Percentiles rank a stretch among this genome's conserved stretches.
Conservation (phyloP, 35 echinoderm and acorn worm species). For the Stichopus chloronotus region DNA sequence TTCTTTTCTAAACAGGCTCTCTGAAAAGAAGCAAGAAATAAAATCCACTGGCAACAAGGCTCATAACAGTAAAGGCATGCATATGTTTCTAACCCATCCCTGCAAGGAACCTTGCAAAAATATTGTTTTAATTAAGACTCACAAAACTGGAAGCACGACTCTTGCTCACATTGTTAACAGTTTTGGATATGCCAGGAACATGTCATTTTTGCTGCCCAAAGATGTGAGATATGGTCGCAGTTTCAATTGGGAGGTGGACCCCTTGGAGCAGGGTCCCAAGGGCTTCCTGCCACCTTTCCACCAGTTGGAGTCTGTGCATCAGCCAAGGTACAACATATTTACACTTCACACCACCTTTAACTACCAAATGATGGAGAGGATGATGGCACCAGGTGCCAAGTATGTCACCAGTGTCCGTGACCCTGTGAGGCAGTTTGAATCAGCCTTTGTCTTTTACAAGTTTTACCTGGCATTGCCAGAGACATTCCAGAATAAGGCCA, state of each 20-base stretch:
- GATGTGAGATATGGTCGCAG: slow-evolving; percentile 64
- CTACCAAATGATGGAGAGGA: slow-evolving; percentile 56
- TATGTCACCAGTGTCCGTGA: slow-evolving; percentile 92
- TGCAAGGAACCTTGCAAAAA: background rate
- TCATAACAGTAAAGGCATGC: background rate
- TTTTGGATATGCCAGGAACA: slow-evolving; percentile 53
- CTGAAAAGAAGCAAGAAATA: background rate
- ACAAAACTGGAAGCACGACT: slow-evolving; percentile 72
- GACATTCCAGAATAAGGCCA: background rate
- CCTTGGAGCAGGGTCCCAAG: slow-evolving; percentile 43
- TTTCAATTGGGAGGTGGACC: slow-evolving; percentile 1
- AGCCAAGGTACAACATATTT: slow-evolving; percentile 70
- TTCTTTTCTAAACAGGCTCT: background rate
- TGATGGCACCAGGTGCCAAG: slow-evolving; percentile 70
- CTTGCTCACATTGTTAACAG: slow-evolving; percentile 44
- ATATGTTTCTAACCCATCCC: background rate
- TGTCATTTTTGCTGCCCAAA: slow-evolving; percentile 77
- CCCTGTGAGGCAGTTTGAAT: slow-evolving; percentile 87
- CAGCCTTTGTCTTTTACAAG: slow-evolving; percentile 76
- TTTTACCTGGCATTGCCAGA: slow-evolving; percentile 53
- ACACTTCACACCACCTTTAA: slow-evolving; percentile 76
- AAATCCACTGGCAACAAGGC: background rate
- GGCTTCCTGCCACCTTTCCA: background rate
- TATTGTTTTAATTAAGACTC: slow-evolving; percentile 55
- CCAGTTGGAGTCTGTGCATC: background rate